These are phyloP conservation scores for Chaenocephalus aceratus DNA, from an alignment of 2,113 vertebrate species.

Conservation along the genomic window DNA sequence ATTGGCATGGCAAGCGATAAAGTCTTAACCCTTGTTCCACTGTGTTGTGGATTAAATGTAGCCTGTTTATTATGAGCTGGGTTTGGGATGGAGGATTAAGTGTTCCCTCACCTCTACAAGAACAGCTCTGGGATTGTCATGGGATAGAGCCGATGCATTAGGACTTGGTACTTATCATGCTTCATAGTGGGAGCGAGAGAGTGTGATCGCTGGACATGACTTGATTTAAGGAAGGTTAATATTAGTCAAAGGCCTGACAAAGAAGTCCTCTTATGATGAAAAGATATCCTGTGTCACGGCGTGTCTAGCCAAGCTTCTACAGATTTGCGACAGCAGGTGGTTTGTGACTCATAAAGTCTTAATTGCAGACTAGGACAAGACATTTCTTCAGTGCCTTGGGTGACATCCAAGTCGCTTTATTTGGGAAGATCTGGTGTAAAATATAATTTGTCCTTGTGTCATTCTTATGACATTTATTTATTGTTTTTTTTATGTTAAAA, in stretches of 20 bases:
- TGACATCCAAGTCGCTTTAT: neutral
- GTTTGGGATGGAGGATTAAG: slow-evolving; percentile 60
- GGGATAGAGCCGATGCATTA: slow-evolving; percentile 46
- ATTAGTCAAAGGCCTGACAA: slow-evolving; percentile 9
- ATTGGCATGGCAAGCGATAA: slow-evolving; percentile 42
- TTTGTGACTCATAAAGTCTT: slow-evolving; percentile 7
- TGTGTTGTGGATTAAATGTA: slow-evolving; percentile 66
- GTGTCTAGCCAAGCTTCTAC: slow-evolving; percentile 15
- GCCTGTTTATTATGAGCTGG: slow-evolving; percentile 60
- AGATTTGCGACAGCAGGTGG: slow-evolving; percentile 32
- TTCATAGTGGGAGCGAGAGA: slow-evolving; percentile 29
- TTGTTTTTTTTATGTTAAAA: too few species aligned
- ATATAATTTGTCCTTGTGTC: neutral
- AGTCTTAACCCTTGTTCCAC: slow-evolving; percentile 64
- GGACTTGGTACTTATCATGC: slow-evolving; percentile 39
- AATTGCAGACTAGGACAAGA: neutral
- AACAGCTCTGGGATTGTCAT: slow-evolving; percentile 55
- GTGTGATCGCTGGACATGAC: slow-evolving; percentile 32
- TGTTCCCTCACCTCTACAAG: slow-evolving; percentile 56
- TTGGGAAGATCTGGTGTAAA: neutral
- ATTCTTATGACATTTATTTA: neutral
- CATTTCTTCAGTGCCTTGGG: neutral
- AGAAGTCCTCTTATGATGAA: slow-evolving; percentile 26
- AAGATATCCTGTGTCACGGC: slow-evolving; percentile 47
- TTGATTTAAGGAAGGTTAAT: slow-evolving; percentile 27